Base-by-base conservation (phyloP, 2,113 vertebrate species). In the Python bivittatus region DNA sequence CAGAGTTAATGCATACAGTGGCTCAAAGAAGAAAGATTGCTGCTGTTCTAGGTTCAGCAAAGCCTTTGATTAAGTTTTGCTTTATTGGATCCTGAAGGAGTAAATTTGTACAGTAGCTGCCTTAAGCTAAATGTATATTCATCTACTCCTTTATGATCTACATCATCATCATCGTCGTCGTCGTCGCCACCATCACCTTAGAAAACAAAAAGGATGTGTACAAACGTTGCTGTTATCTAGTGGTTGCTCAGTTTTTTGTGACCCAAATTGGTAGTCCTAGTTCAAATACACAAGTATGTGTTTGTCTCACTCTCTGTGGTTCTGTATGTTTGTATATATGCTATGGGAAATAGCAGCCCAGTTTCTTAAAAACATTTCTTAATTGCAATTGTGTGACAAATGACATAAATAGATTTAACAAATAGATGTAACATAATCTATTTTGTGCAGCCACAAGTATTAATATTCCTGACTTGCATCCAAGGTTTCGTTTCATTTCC, bases 401-500 rank as follows among this genome's bases (percentile, higher is more conserved):
- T 92, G 48, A 90, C 68, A 7, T 9, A 64, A 84, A 7, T 22
- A 68, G 85, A 68, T 93, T 93, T 92, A 56, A 90, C 79, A 4
- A 7, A 0, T 25, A 61, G 72, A 60, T 93, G 92, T 92, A 56
- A 90, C 68, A 60, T 56, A 53, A 83, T 86, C 87, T 68, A 90
- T 54, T 94, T 89, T 5, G 17, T 60, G 58, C 90, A 93, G 91
- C 54, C 42, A 1, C 64, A 6, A 33, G 54, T 25, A 93, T 90
- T 93, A 89, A 87, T 0, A 42, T 27, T 88, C 88, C 48, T 92
- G 0, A 88, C 64, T 91, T 27, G 27, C 92, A 90, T 11, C 84
- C 0, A 88, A 42, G n/a, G 90, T 91, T 96, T 92, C 54, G 86
- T 93, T 60, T 86, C 57, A 83, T 92, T 44, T 44, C 33, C 13